A percentile compares a stretch with the other conserved stretches of the same genome.
phyloP scores from a whole-genome alignment of 2,113 vertebrate species.

The Puntigrus tetrazona region DNA sequence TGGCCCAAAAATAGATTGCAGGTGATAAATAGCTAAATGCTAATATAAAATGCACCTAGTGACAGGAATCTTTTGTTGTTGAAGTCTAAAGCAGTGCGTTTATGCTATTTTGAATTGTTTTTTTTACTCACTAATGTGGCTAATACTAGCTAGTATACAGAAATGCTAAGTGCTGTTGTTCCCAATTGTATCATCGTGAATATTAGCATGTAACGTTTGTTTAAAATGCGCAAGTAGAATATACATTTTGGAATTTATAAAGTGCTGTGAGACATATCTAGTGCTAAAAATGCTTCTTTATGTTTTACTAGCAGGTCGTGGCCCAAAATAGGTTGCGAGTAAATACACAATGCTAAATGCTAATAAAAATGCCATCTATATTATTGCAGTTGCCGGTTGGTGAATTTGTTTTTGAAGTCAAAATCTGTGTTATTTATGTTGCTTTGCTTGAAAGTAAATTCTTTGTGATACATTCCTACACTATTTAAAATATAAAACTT shows the following conservation, averaged over 20 bases:
- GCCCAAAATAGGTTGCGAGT: neutral
- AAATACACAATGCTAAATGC: neutral
- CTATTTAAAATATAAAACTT: neutral
- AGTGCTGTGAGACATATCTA: slow-evolving; percentile 37
- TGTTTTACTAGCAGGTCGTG: too few species aligned
- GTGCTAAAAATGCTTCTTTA: neutral
- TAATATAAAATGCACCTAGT: too few species aligned
- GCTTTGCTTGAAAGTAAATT: neutral
- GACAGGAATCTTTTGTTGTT: too few species aligned
- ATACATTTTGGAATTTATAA: too few species aligned
- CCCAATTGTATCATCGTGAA: neutral
- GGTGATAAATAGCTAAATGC: too few species aligned
- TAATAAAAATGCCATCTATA: neutral
- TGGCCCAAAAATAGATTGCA: neutral
- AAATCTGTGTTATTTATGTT: neutral
- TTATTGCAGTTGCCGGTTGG: neutral
- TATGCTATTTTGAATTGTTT: too few species aligned
- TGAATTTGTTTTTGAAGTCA: neutral
- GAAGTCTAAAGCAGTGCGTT: too few species aligned
- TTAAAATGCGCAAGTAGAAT: neutral
- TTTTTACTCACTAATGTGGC: too few species aligned
- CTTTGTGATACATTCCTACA: neutral
- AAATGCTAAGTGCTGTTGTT: neutral
- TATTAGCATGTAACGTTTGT: neutral
- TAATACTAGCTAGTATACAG: neutral